A percentile compares a stretch with the other conserved stretches of the same genome.
phyloP scores from a whole-genome alignment of 2,113 vertebrate species.

The Caranx melampygus region DNA sequence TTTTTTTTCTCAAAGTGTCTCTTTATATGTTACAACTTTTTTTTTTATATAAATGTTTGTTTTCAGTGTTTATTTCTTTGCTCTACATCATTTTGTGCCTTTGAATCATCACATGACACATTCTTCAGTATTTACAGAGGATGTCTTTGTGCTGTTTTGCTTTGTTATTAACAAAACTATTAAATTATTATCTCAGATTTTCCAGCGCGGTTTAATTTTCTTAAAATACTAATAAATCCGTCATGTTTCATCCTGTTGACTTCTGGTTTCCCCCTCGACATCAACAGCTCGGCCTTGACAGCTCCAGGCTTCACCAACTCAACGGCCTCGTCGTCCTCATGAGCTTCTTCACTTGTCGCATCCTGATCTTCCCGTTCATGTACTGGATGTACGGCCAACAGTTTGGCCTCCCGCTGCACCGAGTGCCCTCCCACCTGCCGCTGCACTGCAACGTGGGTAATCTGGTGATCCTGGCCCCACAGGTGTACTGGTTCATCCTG shows the following conservation, averaged over 20 bases:
- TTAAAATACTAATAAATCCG: neutral
- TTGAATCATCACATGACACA: too few species aligned
- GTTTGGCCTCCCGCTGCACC: slow-evolving; percentile 81
- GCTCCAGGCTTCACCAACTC: slow-evolving; percentile 86
- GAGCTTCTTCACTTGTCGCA: slow-evolving; percentile 90
- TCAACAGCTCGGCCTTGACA: slow-evolving; percentile 87
- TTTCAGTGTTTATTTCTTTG: too few species aligned
- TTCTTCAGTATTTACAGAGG: too few species aligned
- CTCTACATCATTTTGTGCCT: too few species aligned
- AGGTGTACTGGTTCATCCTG: slow-evolving; percentile 92
- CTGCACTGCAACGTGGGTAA: slow-evolving; percentile 90
- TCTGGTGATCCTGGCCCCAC: slow-evolving; percentile 87
- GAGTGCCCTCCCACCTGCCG: slow-evolving; percentile 87
- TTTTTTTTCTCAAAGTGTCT: too few species aligned
- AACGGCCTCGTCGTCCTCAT: slow-evolving; percentile 87
- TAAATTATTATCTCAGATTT: neutral
- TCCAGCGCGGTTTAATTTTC: neutral
- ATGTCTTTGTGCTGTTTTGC: too few species aligned
- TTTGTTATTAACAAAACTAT: too few species aligned
- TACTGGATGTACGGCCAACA: slow-evolving; percentile 88
- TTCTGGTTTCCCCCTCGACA: neutral
- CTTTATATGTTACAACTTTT: too few species aligned
- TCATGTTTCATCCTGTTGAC: neutral
- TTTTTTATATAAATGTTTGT: too few species aligned
- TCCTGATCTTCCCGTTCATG: slow-evolving; percentile 94